Evolutionary conservation across 2,888 invertebrate genomes (phyloP).

Genomic region (Scaptomyza tumidula): DNA sequence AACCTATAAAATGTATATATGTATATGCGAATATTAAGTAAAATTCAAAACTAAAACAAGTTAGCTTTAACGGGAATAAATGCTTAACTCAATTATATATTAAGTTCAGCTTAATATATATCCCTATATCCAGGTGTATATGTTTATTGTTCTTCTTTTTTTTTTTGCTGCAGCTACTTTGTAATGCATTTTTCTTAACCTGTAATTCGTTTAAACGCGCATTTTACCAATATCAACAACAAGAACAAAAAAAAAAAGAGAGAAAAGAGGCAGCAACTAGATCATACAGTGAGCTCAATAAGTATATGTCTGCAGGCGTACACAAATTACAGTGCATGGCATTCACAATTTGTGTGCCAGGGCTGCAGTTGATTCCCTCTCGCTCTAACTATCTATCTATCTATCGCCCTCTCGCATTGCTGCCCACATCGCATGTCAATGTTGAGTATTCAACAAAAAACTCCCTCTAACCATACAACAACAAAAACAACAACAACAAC

Average conservation of each 20-base stretch:
- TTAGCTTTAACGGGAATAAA: constrained; percentile 1
- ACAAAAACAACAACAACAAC: no score
- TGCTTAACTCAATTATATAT: neutral
- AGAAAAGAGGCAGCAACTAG: constrained; percentile 14
- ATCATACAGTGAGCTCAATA: constrained; percentile 50
- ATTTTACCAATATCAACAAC: constrained; percentile 41
- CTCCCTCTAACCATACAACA: neutral
- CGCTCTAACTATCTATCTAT: neutral
- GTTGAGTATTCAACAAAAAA: constrained; percentile 51
- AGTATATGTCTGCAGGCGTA: constrained; percentile 64
- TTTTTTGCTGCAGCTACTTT: neutral
- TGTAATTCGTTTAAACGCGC: constrained; percentile 56
- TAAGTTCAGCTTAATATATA: neutral
- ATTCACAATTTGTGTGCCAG: constrained; percentile 46
- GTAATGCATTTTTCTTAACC: constrained; percentile 22
- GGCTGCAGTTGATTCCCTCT: constrained; percentile 14
- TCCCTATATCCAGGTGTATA: neutral
- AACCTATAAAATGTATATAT: no score
- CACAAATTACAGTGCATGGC: constrained; percentile 61
- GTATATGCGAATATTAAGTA: no score
- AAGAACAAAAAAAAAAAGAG: constrained; percentile 5
- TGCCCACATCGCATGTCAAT: constrained; percentile 72
- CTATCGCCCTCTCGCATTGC: neutral
- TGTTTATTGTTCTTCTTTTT: neutral
- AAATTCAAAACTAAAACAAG: neutral